phyloP scores from a whole-genome alignment of 2,888 invertebrate species.

The Acanthosoma haemorrhoidale region DNA sequence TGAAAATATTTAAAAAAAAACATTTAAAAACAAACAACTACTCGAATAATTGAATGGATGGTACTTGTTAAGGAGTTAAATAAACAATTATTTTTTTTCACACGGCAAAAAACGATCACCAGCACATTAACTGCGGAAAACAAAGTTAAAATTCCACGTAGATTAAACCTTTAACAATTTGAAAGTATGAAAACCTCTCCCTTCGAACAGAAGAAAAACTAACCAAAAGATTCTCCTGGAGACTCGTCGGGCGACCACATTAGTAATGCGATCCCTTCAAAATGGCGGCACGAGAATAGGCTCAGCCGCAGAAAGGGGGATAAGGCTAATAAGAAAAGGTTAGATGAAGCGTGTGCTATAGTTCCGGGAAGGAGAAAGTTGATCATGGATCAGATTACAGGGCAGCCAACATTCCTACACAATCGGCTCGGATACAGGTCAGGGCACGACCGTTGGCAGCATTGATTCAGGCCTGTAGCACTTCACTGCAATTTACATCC shows the following conservation, averaged over 20 bases:
- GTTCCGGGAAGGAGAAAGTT: background rate
- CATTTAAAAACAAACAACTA: too few species aligned
- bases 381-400: background rate
- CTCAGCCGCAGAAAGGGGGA: background rate
- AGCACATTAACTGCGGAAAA: too few species aligned
- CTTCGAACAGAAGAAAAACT: background rate
- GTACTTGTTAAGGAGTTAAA: too few species aligned
- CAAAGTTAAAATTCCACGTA: too few species aligned
- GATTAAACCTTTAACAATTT: too few species aligned
- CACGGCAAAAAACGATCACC: background rate
- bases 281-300: background rate
- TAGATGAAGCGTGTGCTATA: too few species aligned
- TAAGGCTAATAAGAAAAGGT: too few species aligned
- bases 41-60: too few species aligned
- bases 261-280: conserved; percentile 4
- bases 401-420: conserved; percentile 10
- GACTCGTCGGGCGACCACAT: background rate
- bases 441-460: background rate
- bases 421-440: background rate
- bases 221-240: too few species aligned
- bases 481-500: too few species aligned
- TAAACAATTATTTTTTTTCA: background rate
- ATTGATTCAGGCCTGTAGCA: background rate
- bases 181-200: too few species aligned
- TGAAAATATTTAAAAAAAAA: too few species aligned